These are phyloP conservation scores for Triplophysa dalaica DNA, from an alignment of 2,113 vertebrate genomes.

Conservation along the genomic window DNA sequence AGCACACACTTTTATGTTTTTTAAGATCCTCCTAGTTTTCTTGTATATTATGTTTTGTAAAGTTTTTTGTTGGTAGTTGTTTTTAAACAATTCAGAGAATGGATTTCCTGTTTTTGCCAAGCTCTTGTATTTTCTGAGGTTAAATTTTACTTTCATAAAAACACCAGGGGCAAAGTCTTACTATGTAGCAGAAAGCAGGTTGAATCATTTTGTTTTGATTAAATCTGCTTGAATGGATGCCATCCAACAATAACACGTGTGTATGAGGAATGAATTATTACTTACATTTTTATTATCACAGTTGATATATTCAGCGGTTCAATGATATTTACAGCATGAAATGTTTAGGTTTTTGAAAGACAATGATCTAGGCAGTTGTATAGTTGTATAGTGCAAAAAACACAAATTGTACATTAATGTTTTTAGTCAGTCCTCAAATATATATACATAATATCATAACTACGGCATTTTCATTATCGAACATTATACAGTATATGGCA, in stretches of 20 bases:
- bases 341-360: too few relatives aligned
- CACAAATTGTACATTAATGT: too few relatives aligned
- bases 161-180: slow-evolving; percentile 6
- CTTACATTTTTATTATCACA: too few relatives aligned
- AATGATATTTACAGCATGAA: too few relatives aligned
- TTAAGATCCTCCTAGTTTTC: neutral
- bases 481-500: too few relatives aligned
- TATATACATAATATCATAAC: too few relatives aligned
- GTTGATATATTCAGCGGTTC: too few relatives aligned
- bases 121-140: neutral
- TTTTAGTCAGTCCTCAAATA: too few relatives aligned
- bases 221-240: neutral
- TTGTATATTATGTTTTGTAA: neutral
- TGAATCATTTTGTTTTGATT: slow-evolving; percentile 5
- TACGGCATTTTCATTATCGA: too few relatives aligned
- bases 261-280: too few relatives aligned
- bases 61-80: neutral
- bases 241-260: neutral
- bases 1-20: neutral
- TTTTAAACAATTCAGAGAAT: neutral
- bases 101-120: neutral
- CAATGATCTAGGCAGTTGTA: too few relatives aligned
- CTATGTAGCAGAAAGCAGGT: neutral
- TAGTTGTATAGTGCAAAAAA: too few relatives aligned
- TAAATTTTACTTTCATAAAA: slow-evolving; percentile 13